phyloP scores from a whole-genome alignment of 2,113 vertebrate species.

The Camelus dromedarius region DNA sequence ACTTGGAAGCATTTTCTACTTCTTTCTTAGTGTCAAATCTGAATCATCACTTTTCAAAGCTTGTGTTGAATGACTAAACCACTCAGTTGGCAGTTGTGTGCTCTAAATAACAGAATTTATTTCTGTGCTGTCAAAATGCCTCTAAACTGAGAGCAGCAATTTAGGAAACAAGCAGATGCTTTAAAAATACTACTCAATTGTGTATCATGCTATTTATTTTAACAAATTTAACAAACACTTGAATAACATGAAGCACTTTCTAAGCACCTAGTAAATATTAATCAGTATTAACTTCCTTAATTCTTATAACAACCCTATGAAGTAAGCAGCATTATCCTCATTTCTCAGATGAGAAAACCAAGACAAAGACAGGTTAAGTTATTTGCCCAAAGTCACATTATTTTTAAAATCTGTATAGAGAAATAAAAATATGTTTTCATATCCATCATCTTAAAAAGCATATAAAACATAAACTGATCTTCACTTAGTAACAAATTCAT shows the following conservation, averaged over 20 bases:
- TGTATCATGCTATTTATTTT: not conserved
- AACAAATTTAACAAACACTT: not conserved
- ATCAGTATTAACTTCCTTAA: not conserved
- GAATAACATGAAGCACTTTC: not conserved
- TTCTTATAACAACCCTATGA: not conserved
- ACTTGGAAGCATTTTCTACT: not conserved
- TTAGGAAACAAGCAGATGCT: not conserved
- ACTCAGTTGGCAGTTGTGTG: not conserved
- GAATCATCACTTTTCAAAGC: not conserved
- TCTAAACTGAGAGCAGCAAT: not conserved
- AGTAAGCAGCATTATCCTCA: not conserved
- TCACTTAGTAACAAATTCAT: not conserved
- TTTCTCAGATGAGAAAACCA: not conserved
- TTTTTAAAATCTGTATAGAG: not conserved
- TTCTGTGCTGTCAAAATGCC: not conserved
- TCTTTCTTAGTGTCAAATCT: not conserved
- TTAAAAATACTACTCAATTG: not conserved
- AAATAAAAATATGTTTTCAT: conserved; percentile 3
- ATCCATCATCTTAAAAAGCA: not conserved
- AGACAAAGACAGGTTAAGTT: not conserved
- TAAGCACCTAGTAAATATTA: not conserved
- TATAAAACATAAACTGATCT: not conserved
- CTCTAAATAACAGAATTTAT: not conserved
- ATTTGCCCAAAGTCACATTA: not conserved
- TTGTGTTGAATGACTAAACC: not conserved